Conservation (phyloP, 2,797 vertebrate genomes). For the Lutjanus argentimaculatus region DNA sequence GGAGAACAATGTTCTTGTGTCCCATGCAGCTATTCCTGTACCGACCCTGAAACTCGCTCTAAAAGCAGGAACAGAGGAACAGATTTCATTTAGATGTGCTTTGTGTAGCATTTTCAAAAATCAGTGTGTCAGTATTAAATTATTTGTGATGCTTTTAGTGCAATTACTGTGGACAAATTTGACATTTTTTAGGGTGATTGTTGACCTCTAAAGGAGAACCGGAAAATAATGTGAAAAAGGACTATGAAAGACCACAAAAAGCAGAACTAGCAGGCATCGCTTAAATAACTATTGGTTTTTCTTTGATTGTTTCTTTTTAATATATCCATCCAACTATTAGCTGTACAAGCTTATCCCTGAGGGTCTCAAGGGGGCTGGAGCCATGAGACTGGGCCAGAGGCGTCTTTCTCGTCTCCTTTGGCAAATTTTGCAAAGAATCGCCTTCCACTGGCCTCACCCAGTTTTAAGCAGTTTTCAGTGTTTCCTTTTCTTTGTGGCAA, state of each 20-base stretch:
- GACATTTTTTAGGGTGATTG: not conserved
- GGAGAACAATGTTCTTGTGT: not conserved
- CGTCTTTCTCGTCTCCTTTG: too few relatives aligned
- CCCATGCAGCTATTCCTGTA: slow-evolving; percentile 12
- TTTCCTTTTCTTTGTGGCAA: too few relatives aligned
- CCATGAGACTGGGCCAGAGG: too few relatives aligned
- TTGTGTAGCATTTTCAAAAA: not conserved
- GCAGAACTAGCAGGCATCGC: not conserved
- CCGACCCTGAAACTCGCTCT: not conserved
- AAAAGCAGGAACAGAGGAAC: not conserved
- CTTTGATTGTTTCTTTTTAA: not conserved
- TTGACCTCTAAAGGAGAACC: not conserved
- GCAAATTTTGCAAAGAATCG: too few relatives aligned
- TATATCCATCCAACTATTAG: not conserved
- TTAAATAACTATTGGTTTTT: not conserved
- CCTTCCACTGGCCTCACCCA: too few relatives aligned
- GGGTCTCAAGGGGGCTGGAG: not conserved
- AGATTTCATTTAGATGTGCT: not conserved
- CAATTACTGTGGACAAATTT: slow-evolving; percentile 5
- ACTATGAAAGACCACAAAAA: not conserved
- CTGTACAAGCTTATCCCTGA: not conserved
- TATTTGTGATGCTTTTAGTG: slow-evolving; percentile 7
- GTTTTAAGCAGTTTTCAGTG: too few relatives aligned
- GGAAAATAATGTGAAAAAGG: not conserved
- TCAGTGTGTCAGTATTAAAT: not conserved